Conservation (phyloP, 2,888 invertebrate species). For the Priocnemis perturbator region DNA sequence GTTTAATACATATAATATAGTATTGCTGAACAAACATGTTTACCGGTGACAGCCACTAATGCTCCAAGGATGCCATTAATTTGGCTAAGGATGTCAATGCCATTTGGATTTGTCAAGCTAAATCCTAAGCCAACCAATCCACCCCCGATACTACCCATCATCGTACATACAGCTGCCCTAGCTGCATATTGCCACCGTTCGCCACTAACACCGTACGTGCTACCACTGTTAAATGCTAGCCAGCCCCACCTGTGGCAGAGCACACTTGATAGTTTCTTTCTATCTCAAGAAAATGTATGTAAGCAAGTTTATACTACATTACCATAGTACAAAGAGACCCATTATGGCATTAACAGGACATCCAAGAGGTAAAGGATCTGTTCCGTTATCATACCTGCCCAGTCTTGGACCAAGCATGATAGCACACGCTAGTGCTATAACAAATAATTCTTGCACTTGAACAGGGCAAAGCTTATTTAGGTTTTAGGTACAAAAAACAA, state of each 20-base stretch:
- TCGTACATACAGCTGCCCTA: slow-evolving; percentile 91
- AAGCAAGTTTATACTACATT: slow-evolving; percentile 10
- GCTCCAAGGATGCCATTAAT: slow-evolving; percentile 93
- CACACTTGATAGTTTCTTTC: slow-evolving; percentile 11
- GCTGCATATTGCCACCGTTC: slow-evolving; percentile 95
- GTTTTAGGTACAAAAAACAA: neutral
- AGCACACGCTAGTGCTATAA: slow-evolving; percentile 90
- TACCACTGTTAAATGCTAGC: slow-evolving; percentile 96
- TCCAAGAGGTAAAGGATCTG: slow-evolving; percentile 86
- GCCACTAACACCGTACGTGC: slow-evolving; percentile 88
- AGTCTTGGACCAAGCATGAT: slow-evolving; percentile 92
- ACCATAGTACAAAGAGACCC: slow-evolving; percentile 94
- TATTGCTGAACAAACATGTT: neutral
- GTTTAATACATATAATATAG: neutral
- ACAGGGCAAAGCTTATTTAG: neutral
- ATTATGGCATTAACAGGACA: slow-evolving; percentile 93
- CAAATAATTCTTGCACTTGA: slow-evolving; percentile 10
- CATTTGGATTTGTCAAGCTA: slow-evolving; percentile 80
- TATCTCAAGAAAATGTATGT: neutral
- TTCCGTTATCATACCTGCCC: slow-evolving; percentile 88
- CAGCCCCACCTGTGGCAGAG: slow-evolving; percentile 85
- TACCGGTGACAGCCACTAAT: slow-evolving; percentile 90
- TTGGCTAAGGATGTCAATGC: slow-evolving; percentile 88
- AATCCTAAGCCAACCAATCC: slow-evolving; percentile 82
- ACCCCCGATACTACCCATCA: slow-evolving; percentile 94